Conservation (phyloP, 2,797 vertebrate species). For the Alosa sapidissima region DNA sequence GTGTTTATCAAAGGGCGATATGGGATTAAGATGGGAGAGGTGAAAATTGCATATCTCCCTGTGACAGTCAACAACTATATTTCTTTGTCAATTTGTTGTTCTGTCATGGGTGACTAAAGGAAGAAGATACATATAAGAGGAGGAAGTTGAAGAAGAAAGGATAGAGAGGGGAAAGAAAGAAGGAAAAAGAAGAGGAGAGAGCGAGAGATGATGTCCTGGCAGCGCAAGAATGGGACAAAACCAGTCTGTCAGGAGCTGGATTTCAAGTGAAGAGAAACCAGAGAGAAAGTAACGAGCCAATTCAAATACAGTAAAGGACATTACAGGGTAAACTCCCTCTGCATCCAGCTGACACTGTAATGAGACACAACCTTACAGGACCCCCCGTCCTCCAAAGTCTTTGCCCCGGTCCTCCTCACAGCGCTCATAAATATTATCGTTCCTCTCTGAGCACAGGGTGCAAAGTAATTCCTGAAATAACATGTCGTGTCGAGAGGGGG, state of each 20-base stretch:
- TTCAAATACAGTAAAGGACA: background rate
- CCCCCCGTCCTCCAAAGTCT: background rate
- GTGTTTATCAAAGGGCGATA: background rate
- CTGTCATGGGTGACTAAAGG: background rate
- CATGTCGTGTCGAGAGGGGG: background rate
- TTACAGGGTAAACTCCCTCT: background rate
- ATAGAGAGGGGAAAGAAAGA: background rate
- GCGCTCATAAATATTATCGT: background rate
- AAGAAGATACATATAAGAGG: background rate
- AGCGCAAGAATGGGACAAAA: too few species aligned
- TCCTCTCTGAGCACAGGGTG: background rate
- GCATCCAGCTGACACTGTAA: background rate
- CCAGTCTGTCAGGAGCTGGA: too few species aligned
- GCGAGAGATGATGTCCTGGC: background rate
- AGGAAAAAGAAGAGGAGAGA: background rate
- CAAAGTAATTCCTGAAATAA: constrained; percentile 6
- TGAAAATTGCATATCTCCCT: background rate
- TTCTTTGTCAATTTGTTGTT: background rate
- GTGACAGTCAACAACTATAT: background rate
- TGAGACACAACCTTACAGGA: background rate
- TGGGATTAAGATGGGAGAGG: background rate
- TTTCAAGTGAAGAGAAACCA: background rate
- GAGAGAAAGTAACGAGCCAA: background rate
- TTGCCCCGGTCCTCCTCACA: background rate
- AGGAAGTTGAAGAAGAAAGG: background rate